Evolutionary conservation across 2,888 invertebrate genomes (phyloP).

Genomic region (Phymatocera aterrima): DNA sequence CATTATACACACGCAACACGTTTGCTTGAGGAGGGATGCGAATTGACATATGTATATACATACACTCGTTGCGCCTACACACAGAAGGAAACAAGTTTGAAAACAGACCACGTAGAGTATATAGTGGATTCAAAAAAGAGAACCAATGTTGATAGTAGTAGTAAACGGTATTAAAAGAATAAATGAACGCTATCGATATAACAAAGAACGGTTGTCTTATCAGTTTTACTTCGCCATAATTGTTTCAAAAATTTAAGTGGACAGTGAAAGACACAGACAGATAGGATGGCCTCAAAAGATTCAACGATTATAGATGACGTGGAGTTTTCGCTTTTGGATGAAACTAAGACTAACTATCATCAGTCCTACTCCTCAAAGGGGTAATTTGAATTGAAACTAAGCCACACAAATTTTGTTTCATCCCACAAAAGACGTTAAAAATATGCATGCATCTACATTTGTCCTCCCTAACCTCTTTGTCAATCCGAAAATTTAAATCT

Average conservation of each 20-base stretch:
- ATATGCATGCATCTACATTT: background rate
- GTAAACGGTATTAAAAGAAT: background rate
- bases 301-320: conserved; percentile 60
- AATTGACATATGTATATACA: too few relatives aligned
- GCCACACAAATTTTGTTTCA: background rate
- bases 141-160: background rate
- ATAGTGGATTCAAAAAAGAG: too few relatives aligned
- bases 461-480: background rate
- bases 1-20: too few relatives aligned
- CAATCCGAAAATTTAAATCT: background rate
- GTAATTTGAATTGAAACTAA: conserved; percentile 50
- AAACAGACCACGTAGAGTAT: too few relatives aligned
- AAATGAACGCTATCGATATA: background rate
- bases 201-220: conserved; percentile 2
- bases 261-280: background rate
- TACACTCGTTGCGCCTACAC: too few relatives aligned
- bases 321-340: conserved; percentile 65
- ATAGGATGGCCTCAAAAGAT: conserved; percentile 41
- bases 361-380: conserved; percentile 55
- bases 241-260: background rate
- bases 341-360: conserved; percentile 61
- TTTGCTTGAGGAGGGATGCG: background rate
- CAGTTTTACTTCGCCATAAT: too few relatives aligned
- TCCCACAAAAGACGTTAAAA: background rate
- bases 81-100: too few relatives aligned